Conservation (phyloP, 2,888 invertebrate genomes). For the Mycalesis mineus region DNA sequence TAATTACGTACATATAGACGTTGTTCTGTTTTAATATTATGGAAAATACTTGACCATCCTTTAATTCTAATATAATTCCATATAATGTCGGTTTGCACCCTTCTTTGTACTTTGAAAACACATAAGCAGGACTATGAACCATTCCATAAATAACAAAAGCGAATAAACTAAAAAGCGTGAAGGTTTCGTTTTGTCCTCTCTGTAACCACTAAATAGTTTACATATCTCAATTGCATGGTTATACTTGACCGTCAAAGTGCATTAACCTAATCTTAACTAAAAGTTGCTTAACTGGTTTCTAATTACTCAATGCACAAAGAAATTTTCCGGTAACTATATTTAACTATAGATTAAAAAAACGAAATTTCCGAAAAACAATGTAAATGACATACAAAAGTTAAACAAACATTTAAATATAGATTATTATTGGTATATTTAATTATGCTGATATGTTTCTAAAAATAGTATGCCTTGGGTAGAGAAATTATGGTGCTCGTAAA, state of each 20-base stretch:
- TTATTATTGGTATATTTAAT: not conserved
- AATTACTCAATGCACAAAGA: too few species aligned
- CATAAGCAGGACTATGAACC: too few species aligned
- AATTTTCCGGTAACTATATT: not conserved
- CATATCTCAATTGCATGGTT: not conserved
- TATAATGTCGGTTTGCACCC: too few species aligned
- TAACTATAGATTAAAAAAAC: not conserved
- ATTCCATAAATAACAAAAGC: too few species aligned
- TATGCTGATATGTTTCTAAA: not conserved
- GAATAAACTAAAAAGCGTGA: too few species aligned
- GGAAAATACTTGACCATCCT: too few species aligned
- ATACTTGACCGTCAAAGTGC: slow-evolving; percentile 16
- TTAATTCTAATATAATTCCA: too few species aligned
- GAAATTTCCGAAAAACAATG: not conserved
- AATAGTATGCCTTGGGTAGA: not conserved
- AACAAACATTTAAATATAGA: not conserved
- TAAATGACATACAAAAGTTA: not conserved
- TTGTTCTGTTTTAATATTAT: too few species aligned
- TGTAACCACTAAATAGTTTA: not conserved
- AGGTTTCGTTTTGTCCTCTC: slow-evolving; percentile 1
- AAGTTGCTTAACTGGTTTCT: slow-evolving; percentile 3
- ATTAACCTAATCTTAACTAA: slow-evolving; percentile 10
- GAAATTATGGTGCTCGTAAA: slow-evolving; percentile 1
- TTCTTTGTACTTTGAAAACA: too few species aligned
- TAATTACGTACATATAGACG: too few species aligned